These are phyloP conservation scores for Corynorhinus townsendii DNA, from an alignment of 2,113 vertebrate genomes.

Conservation along the genomic window DNA sequence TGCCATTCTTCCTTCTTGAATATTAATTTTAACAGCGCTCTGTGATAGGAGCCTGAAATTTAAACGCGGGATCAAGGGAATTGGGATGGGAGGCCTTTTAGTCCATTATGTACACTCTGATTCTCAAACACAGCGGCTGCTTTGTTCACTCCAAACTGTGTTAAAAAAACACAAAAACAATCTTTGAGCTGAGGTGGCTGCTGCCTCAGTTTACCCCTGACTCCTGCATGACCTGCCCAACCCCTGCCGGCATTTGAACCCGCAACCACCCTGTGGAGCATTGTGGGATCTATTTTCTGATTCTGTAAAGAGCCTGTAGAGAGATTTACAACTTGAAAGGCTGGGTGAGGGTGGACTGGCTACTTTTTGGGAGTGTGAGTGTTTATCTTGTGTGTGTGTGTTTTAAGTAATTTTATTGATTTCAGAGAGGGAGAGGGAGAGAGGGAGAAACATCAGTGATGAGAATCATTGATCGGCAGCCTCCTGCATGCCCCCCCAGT, in stretches of 20 bases:
- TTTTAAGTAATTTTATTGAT: too few species aligned
- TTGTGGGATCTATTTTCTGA: not conserved
- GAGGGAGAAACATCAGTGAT: too few species aligned
- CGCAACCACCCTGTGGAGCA: accelerated
- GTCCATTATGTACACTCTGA: accelerated
- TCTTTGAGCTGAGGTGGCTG: not conserved
- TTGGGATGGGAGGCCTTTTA: too few species aligned
- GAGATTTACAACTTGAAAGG: not conserved
- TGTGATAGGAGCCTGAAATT: not conserved
- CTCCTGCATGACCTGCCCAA: accelerated
- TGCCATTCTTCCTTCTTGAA: not conserved
- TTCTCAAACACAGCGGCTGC: not conserved
- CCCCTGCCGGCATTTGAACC: accelerated
- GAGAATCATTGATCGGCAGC: too few species aligned
- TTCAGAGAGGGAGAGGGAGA: too few species aligned
- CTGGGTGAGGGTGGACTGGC: not conserved
- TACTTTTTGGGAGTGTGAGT: not conserved
- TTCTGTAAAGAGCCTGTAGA: not conserved
- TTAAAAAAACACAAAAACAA: not conserved
- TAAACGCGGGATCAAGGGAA: not conserved
- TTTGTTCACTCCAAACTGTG: not conserved
- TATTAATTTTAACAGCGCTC: not conserved
- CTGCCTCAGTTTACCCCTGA: not conserved
- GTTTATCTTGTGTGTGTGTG: not conserved
- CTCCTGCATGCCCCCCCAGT: too few species aligned